Evolutionary conservation across 2,888 invertebrate species (phyloP).

Genomic region (Vesta saturnalis): DNA sequence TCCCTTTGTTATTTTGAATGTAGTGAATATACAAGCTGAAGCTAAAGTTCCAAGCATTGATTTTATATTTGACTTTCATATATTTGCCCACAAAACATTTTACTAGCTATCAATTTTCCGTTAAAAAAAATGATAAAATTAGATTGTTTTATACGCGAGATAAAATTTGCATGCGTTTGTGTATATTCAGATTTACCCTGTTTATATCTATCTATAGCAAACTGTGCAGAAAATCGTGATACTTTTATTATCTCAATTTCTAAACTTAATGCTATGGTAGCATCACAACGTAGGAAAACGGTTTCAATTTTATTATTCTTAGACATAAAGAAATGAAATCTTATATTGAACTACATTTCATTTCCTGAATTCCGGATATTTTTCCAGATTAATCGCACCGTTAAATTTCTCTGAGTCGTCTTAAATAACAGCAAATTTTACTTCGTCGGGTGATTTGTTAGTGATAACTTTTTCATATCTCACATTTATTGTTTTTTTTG

Average conservation of each 20-base stretch:
- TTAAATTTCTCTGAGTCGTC: background rate
- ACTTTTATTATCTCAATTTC: constrained; percentile 1
- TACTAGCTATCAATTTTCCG: constrained; percentile 1
- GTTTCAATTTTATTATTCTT: constrained; percentile 1
- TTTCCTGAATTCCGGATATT: background rate
- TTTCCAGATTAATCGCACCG: background rate
- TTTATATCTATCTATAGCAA: background rate
- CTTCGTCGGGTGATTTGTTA: background rate
- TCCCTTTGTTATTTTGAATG: background rate
- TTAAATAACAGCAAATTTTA: constrained; percentile 1
- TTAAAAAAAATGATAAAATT: background rate
- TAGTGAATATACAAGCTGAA: background rate
- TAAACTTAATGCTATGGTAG: constrained; percentile 1
- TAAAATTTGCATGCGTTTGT: no score
- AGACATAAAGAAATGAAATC: background rate
- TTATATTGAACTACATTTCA: constrained; percentile 1
- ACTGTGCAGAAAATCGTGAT: constrained; percentile 1
- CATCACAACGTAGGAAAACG: constrained; percentile 1
- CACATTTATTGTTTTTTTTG: background rate
- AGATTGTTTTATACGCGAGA: constrained; percentile 1
- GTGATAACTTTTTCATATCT: background rate
- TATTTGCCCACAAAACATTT: background rate
- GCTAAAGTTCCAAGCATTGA: background rate
- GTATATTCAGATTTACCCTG: constrained; percentile 1
- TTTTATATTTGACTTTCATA: background rate